Percentiles rank a stretch among this genome's conserved stretches.
Evolutionary conservation across 1,140 invertebrate genomes (phyloP).

Genomic region (Drosophila sturtevanti): DNA sequence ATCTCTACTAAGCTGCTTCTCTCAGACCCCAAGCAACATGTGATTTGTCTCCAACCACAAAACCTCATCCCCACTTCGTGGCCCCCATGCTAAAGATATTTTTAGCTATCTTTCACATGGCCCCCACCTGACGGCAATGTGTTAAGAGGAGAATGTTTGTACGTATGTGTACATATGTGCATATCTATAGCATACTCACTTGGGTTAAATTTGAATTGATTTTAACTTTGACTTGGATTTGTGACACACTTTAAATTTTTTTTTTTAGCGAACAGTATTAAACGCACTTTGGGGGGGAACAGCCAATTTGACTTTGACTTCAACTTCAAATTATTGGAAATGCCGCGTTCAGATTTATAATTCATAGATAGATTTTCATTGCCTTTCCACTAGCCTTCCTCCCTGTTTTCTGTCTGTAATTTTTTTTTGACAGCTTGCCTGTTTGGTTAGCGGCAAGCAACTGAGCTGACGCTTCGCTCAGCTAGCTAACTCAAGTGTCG

Average conservation of each 20-base stretch:
- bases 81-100: background rate
- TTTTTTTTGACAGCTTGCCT: slow-evolving; percentile 12
- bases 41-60: background rate
- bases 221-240: slow-evolving; percentile 16
- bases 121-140: background rate
- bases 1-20: slow-evolving; percentile 47
- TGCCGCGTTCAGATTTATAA: slow-evolving; percentile 20
- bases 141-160: background rate
- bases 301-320: background rate
- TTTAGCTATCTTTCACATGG: slow-evolving; percentile 7
- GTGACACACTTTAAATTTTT: slow-evolving; percentile 11
- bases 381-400: slow-evolving; percentile 1
- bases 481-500: slow-evolving; percentile 16
- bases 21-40: slow-evolving; percentile 23
- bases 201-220: slow-evolving; percentile 8
- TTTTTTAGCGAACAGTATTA: slow-evolving; percentile 1
- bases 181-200: slow-evolving; percentile 14
- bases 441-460: slow-evolving; percentile 41
- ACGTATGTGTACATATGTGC: background rate
- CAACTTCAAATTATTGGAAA: background rate
- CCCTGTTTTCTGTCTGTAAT: background rate
- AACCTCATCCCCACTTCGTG: background rate
- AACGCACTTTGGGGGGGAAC: slow-evolving; percentile 13
- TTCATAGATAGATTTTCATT: slow-evolving; percentile 24
- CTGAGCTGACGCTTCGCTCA: slow-evolving; percentile 23